Evolutionary conservation across 2,797 vertebrate species (phyloP), one percentile per base, ranked within the genome.

Genomic region (Florisuga fusca): DNA sequence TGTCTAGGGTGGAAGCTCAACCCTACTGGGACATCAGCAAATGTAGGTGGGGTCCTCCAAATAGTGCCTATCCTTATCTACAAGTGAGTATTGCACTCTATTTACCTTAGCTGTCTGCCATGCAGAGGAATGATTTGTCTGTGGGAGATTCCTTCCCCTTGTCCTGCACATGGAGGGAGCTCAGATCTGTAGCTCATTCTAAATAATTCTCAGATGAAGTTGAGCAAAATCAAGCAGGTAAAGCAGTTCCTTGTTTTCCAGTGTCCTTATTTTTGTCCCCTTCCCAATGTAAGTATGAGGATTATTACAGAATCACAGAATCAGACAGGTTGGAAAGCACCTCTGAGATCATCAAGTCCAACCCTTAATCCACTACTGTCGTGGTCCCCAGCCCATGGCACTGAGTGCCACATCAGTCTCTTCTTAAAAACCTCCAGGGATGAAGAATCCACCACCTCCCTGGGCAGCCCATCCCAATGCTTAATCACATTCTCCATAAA

Each of bases 31-130:
- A 5, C 18, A n/a, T 18, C 17, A 57, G 12, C 74, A 36, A 59
- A 41, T 1, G 0, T 22, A 18, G 1, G 7, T 16, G 20, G 2
- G 2, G 61, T 61, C 31, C 33, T 33, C 38, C 46, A 69, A 22
- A 57, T 7, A 11, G 4, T 75, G 38, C 5, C 5, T 58, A 3
- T 45, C 46, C 16, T 66, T 33, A 58, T 9, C 26, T 66, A 8
- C 18, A 58, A 23, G 15, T 27, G 6, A 34, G 5, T 22, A 29
- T 62, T 89, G 15, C 16, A 13, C 27, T 23, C 16, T 25, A 14
- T 50, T 53, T 54, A 50, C 15, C 5, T 62, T 48, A 53, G 8
- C 27, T 62, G 13, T 12, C 73, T 54, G 20, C 8, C 31, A n/a
- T 48, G 66, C 61, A 15, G 7, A 27, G 12, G 9, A 86, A 75